Percentiles rank a stretch among this genome's conserved stretches.
These are phyloP conservation scores for Proteles cristata DNA, from an alignment of 2,113 vertebrate genomes.

Conservation along the genomic window DNA sequence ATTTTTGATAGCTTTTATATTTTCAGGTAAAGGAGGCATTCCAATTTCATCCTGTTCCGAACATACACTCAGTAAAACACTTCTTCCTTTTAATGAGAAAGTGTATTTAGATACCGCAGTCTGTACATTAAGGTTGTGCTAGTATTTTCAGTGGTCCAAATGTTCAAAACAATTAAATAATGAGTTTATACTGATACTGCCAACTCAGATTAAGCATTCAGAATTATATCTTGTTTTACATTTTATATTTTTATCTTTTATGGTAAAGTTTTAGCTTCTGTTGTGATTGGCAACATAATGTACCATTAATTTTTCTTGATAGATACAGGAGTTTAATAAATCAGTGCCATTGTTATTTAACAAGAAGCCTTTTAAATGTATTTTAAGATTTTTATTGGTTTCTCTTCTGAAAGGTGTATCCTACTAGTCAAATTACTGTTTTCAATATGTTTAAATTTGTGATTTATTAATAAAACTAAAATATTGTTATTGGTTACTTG, in stretches of 20 bases:
- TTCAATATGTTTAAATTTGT: neutral
- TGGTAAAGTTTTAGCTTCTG: neutral
- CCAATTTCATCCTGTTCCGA: neutral
- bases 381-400: neutral
- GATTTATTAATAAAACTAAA: neutral
- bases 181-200: neutral
- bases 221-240: neutral
- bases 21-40: neutral
- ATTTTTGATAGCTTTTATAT: neutral
- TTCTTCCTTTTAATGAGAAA: neutral
- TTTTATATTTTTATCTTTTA: neutral
- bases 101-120: neutral
- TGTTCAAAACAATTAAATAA: neutral
- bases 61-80: neutral
- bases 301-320: neutral
- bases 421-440: neutral
- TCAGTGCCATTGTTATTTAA: neutral
- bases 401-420: neutral
- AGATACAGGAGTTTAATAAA: neutral
- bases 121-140: neutral
- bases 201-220: neutral
- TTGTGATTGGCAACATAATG: neutral
- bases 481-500: neutral
- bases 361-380: neutral
- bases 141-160: neutral